These are phyloP conservation scores for Caranx ignobilis DNA, from an alignment of 2,113 vertebrate species.

Conservation along the genomic window DNA sequence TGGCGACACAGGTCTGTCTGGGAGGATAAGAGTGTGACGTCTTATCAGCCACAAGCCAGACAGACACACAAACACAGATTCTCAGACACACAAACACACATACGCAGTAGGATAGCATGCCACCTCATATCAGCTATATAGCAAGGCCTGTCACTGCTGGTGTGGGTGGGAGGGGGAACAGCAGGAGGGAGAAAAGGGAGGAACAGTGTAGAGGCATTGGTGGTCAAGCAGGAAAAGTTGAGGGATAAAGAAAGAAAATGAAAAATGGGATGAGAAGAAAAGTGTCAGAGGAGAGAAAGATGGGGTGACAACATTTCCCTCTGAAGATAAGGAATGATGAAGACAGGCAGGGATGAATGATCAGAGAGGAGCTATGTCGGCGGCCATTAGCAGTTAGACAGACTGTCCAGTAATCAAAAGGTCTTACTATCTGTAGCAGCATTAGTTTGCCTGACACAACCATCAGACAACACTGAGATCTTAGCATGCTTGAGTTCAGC, in stretches of 20 bases:
- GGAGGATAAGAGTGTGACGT: constrained; percentile 68
- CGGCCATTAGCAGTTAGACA: constrained; percentile 2
- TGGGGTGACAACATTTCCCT: constrained; percentile 21
- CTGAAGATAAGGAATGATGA: constrained; percentile 21
- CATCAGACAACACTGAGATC: neutral
- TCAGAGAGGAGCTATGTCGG: constrained; percentile 12
- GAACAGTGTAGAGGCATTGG: neutral
- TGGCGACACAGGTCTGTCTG: constrained; percentile 60
- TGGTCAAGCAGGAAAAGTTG: neutral
- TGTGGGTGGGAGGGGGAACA: neutral
- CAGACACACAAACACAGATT: constrained; percentile 45
- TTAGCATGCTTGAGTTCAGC: neutral
- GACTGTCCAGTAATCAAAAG: neutral
- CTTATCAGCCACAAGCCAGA: constrained; percentile 72
- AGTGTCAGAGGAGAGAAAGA: constrained; percentile 14
- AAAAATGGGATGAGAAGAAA: constrained; percentile 19
- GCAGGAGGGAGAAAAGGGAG: neutral
- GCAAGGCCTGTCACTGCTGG: constrained; percentile 31
- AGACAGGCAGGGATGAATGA: constrained; percentile 12
- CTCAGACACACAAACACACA: constrained; percentile 14
- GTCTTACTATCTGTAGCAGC: neutral
- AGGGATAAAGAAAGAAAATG: constrained; percentile 21
- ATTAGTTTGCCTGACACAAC: neutral
- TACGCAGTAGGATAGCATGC: constrained; percentile 47
- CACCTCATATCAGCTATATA: constrained; percentile 60